Evolutionary conservation across 1,140 invertebrate genomes (phyloP), one percentile per base, ranked within the genome.

Genomic region (Euglossa dilemma): DNA sequence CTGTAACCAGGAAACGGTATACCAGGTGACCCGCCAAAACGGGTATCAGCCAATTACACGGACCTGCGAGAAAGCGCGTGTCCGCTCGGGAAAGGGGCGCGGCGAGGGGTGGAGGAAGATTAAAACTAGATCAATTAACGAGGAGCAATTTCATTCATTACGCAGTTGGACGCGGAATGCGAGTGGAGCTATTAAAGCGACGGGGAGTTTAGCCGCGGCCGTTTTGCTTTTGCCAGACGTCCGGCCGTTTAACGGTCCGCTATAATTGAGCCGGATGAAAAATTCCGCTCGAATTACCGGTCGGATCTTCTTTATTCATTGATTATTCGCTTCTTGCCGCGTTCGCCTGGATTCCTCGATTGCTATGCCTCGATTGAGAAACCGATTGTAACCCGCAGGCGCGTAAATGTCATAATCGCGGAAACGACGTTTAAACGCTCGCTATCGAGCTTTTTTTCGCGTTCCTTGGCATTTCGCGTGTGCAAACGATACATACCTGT

Each of bases 241-340:
- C 52, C 18, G 77, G 74, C 16, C 25, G n/a, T 72, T 80, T 80
- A 80, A 80, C 66, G 67, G 47, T 72, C 56, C 66, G 52, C 52
- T 52, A 56, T 67, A 61, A 80, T 61, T 71, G 70, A 71, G 25
- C 67, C 9, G 18, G 77, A 80, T 61, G 36, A 72, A 80, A 80
- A 80, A 80, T 80, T 50, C 59, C 50, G 56, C 56, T 47, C 56
- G 45, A 56, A 80, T 64, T 63, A 54, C 61, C 20, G 20, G 61
- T 52, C n/a, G 50, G 76, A 80, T 77, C 64, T 66, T 85, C 80
- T 82, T 77, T 82, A 76, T 81, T 85, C 66, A 83, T 84, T 59
- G 64, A 85, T 75, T 28, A 52, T 72, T 71, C 28, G 23, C 9
- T 80, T 80, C 56, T 80, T 52, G 9, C 56, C 6, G 14, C n/a